A percentile compares a stretch with the other conserved stretches of the same genome.
Conservation (phyloP, 2,888 invertebrate species). For the Temnothorax unifasciatus region DNA sequence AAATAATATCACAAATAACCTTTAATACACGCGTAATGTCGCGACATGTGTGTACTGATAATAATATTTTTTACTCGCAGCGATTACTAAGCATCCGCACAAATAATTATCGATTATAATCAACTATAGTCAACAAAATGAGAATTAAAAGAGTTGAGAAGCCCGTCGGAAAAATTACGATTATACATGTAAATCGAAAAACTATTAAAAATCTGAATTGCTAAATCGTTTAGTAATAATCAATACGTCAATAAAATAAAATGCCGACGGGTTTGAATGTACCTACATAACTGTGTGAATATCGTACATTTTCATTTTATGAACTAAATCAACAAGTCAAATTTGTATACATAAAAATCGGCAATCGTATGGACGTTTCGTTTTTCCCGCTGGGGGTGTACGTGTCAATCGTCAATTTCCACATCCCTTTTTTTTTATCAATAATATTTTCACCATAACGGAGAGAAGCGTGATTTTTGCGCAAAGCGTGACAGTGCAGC, state of each 20-base stretch:
- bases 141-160: background rate
- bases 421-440: slow-evolving; percentile 42
- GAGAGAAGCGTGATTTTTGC: slow-evolving; percentile 53
- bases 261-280: slow-evolving; percentile 11
- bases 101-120: background rate
- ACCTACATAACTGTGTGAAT: slow-evolving; percentile 42
- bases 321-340: slow-evolving; percentile 71
- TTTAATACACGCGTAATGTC: background rate
- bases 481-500: slow-evolving; percentile 46
- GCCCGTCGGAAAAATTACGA: background rate
- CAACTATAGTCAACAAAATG: background rate
- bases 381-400: slow-evolving; percentile 34
- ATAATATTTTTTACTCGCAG: background rate
- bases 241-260: slow-evolving; percentile 16
- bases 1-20: background rate
- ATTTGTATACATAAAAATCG: slow-evolving; percentile 52
- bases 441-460: slow-evolving; percentile 60
- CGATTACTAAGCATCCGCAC: background rate
- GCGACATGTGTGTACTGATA: background rate
- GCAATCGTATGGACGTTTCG: slow-evolving; percentile 54
- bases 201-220: slow-evolving; percentile 28
- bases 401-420: slow-evolving; percentile 51
- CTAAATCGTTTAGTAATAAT: slow-evolving; percentile 31
- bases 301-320: slow-evolving; percentile 61
- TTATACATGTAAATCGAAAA: background rate